Evolutionary conservation across 2,113 vertebrate genomes (phyloP), one percentile per base, ranked within the genome.

Genomic region (Ardeotis arabs): DNA sequence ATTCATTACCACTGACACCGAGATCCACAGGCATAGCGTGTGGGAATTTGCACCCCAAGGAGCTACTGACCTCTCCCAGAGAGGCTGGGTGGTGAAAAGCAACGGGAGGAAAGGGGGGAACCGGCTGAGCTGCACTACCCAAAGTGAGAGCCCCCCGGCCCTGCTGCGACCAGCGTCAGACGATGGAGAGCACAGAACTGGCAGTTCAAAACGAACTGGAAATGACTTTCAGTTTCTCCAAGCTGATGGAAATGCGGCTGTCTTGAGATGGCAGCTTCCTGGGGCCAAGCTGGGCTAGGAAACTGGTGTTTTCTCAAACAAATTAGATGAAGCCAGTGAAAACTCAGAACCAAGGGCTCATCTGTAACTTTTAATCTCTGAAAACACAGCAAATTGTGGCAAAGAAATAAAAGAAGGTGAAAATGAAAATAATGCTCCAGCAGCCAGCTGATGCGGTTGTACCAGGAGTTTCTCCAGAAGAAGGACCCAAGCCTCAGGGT

Each of bases 61-160:
- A 33, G 47, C 10, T 52, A 31, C 53, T 6, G 16, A 15, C 4
- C 24, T 47, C 24, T 52, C 11, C 41, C 59, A 77, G 64, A 39
- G 60, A 35, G 37, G 4, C 3, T 69, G 72, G 5, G 17, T 53
- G 45, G 44, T 63, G 27, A 33, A 49, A 75, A 37, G 16, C 56
- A 66, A 3, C 22, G 27, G 21, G 49, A 44, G 19, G 8, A 63
- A 47, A 53, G 33, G 33, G 53, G 7, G 9, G 8, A 8, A 5
- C 15, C 27, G 47, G 25, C 20, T 55, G 59, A 66, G 18, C 37
- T 59, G 45, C 50, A 15, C 13, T 12, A 17, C 17, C 15, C 45
- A 6, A 3, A 24, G 44, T 5, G 10, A 10, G 23, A 55, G n/a
- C 31, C 27, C 5, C 37, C 18, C 2, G 1, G 29, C 9, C 19